Evolutionary conservation across 30 jellyfish, hydroid and myxozoan species (phyloP), one percentile per base, ranked within the genome.

Genomic region (Cassiopea xamachana): DNA sequence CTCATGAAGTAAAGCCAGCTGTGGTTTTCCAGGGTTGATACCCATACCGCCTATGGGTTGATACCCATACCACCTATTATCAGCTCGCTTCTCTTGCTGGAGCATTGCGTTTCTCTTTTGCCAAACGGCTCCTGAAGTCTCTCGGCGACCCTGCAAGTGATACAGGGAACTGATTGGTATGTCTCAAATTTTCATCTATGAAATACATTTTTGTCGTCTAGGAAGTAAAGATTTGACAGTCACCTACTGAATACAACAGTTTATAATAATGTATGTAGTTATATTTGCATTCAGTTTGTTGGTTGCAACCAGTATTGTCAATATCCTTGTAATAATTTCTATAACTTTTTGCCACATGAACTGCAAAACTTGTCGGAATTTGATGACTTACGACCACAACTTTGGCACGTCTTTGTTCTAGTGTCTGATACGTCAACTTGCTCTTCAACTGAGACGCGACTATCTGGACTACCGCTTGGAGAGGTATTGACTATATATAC

Each of bases 381-480:
- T 1, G 89, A 80, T 9, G 91, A 80, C 83, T 81, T 80, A 43
- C 83, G 83, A 1, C 91, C 91, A 17, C 96, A 89, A 19, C 81
- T 62, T 18, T 73, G 69, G 64, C 96, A 89, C 58, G 61, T 75
- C 77, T 80, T 71, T 13, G 72, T 77, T 49, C 81, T 69, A 39
- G 69, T 17, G 46, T 87, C 94, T 19, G 83, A 44, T 48, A 14
- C 84, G 1, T 76, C 89, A 1, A 85, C 81, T 7, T 60, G 89
- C 47, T 78, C 89, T 47, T 87, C 94, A 3, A 89, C 60, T 8
- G 94, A 87, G 27, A 76, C 89, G 46, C 94, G 49, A 60, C 89
- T 76, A 39, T 81, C 91, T 1, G 96, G 96, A 75, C 96, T 89
- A 13, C 60, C 91, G 48, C 91, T 81, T n/a, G 96, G 96, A 60